Percentiles rank a stretch among this genome's conserved stretches.
Evolutionary conservation across 2,113 vertebrate species (phyloP).

Genomic region (Trogon melanurus): DNA sequence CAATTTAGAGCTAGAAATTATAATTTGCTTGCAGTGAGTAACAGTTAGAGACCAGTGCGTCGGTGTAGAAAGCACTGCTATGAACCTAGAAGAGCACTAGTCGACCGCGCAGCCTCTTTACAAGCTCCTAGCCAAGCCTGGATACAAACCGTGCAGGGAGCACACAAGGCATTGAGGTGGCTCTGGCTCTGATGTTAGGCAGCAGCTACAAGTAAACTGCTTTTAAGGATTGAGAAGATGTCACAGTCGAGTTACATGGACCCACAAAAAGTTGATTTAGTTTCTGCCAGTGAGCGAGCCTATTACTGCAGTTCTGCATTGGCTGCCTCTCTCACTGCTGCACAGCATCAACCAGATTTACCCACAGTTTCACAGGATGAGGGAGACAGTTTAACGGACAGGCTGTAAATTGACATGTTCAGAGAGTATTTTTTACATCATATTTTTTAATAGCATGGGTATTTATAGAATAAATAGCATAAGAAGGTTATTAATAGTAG

Average conservation of each 20-base stretch:
- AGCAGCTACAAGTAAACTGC: neutral
- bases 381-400: neutral
- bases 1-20: neutral
- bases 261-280: neutral
- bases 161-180: neutral
- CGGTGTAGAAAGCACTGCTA: neutral
- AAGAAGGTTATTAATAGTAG: conserved; percentile 20
- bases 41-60: neutral
- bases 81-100: neutral
- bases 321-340: neutral
- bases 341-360: neutral
- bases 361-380: neutral
- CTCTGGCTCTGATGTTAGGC: neutral
- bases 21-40: neutral
- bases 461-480: conserved; percentile 3
- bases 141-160: neutral
- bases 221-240: neutral
- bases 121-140: neutral
- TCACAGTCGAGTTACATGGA: neutral
- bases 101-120: accelerated
- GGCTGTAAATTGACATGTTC: neutral
- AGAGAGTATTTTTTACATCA: neutral
- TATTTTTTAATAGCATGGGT: neutral
- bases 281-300: neutral
- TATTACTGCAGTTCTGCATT: neutral